Percentiles rank a stretch among this genome's conserved stretches.
Evolutionary conservation across 2,113 vertebrate species (phyloP).

Genomic region (Gambusia affinis): DNA sequence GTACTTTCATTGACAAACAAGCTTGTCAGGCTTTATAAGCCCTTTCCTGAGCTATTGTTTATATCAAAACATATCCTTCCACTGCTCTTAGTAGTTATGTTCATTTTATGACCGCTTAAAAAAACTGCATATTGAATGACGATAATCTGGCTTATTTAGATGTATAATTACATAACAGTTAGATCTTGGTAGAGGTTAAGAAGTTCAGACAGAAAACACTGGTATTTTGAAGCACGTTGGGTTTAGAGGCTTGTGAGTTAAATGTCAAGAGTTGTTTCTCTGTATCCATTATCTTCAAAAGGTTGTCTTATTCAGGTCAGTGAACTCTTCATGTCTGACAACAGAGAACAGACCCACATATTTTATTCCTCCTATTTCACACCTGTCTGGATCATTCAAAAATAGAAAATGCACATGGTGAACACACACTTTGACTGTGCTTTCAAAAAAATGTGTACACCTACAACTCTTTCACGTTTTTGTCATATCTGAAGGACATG

Average conservation of each 20-base stretch:
- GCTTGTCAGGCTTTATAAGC: background rate
- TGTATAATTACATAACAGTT: too few species aligned
- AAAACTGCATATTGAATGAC: too few species aligned
- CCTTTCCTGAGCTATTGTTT: background rate
- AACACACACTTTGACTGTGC: too few species aligned
- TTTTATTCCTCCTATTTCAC: background rate
- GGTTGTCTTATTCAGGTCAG: conserved; percentile 20
- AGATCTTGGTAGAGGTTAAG: too few species aligned
- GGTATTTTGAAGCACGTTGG: too few species aligned
- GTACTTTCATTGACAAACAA: background rate
- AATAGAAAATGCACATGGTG: background rate
- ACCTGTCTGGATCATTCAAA: conserved; percentile 2
- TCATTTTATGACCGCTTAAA: too few species aligned
- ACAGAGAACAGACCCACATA: conserved; percentile 11
- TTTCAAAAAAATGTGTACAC: too few species aligned
- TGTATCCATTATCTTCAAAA: conserved; percentile 23
- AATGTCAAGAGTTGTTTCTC: background rate
- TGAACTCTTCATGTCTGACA: conserved; percentile 38
- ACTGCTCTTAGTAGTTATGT: background rate
- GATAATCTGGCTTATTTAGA: too few species aligned
- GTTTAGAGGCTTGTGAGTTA: too few species aligned
- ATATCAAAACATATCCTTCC: background rate
- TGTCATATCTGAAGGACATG: too few species aligned
- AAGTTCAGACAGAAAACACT: too few species aligned
- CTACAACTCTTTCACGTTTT: too few species aligned